Evolutionary conservation across 2,113 vertebrate genomes (phyloP).

Genomic region (Calyptomena viridis): DNA sequence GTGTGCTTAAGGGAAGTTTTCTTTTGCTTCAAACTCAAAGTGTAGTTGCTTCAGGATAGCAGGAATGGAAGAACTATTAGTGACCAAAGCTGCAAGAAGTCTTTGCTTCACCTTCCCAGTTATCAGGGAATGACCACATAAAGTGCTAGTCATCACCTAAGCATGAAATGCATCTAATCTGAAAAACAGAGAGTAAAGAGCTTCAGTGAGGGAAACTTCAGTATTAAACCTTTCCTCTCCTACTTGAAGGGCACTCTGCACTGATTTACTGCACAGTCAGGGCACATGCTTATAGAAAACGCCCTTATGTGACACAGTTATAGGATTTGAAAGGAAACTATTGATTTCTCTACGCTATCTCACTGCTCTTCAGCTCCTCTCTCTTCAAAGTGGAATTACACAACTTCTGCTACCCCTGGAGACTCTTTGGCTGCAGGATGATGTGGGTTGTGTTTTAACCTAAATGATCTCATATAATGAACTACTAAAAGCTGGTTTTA

Average conservation of each 20-base stretch:
- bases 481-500: conserved; percentile 19
- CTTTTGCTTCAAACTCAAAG: background rate
- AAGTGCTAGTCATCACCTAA: background rate
- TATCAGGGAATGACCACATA: background rate
- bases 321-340: background rate
- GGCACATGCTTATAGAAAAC: background rate
- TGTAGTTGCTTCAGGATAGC: fast-evolving
- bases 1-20: background rate
- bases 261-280: background rate
- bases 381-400: background rate
- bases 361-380: background rate
- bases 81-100: background rate
- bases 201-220: background rate
- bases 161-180: background rate
- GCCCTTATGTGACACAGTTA: background rate
- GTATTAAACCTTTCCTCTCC: background rate
- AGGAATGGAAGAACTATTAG: background rate
- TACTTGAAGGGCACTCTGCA: background rate
- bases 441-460: background rate
- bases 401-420: background rate
- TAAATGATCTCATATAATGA: conserved; percentile 12
- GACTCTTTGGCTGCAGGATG: background rate
- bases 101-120: background rate
- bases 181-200: background rate
- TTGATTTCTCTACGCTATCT: background rate